Evolutionary conservation across 2,113 vertebrate species (phyloP), one percentile per base, ranked within the genome.

Genomic region (Saguinus imperator): DNA sequence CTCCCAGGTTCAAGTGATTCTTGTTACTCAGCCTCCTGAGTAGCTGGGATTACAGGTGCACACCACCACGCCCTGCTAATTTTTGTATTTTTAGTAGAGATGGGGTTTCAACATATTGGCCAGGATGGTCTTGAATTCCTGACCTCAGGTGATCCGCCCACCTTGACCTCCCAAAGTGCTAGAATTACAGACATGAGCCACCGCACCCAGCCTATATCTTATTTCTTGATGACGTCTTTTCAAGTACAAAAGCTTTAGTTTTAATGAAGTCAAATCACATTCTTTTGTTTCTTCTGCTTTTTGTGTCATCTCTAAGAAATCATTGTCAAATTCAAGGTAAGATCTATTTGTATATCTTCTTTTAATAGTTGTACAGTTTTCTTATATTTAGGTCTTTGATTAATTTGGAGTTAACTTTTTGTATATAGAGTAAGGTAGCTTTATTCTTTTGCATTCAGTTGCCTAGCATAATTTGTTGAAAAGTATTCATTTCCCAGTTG

Each of bases 331-430:
- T 52, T 37, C 45, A 81, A 81, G 29, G 45, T 77, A 16, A 58
- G 40, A 88, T 85, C 58, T 81, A 64, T 23, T 94, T 8, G 40
- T 17, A n/a, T 82, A 10, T 66, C 83, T 94, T 68, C 35, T 92
- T 75, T 48, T 66, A 72, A 64, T 18, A 91, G 66, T 85, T 91
- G 40, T 66, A 66, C 7, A 58, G 32, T 75, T 94, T 91, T 52
- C 27, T 90, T 81, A 18, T 10, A 81, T 85, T 89, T 70, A 89
- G 61, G 57, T 48, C 48, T 92, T 94, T 72, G 52, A 91, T 94
- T 9, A 43, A 11, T 75, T 93, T 89, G 76, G 89, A 79, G 45
- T 77, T 72, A 87, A 43, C 77, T 89, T 87, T 95, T 58, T 93
- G 32, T n/a, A 8, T 87, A 43, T 45, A 16, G 84, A 32, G 8